Evolutionary conservation across 2,113 vertebrate genomes (phyloP).

Genomic region (Phyllostomus hastatus): DNA sequence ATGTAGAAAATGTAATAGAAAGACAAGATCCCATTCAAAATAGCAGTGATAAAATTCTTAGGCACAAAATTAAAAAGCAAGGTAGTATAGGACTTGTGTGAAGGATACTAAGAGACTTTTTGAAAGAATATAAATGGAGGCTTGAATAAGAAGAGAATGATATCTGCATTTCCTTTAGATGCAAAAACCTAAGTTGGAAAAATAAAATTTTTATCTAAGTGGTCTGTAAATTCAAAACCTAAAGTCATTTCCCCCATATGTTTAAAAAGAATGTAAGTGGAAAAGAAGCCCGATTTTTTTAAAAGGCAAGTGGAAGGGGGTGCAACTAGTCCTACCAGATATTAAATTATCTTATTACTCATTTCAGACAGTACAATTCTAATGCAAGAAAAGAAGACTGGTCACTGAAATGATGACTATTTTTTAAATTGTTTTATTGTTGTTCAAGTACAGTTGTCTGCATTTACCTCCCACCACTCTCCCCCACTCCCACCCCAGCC

Average conservation of each 20-base stretch:
- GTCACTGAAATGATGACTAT: background rate
- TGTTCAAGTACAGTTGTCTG: no score
- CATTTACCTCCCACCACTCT: no score
- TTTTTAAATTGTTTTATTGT: no score
- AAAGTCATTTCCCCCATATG: background rate
- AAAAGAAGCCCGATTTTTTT: background rate
- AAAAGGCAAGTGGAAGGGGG: background rate
- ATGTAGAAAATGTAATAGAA: background rate
- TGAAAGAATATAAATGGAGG: background rate
- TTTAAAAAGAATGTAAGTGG: background rate
- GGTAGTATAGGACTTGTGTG: background rate
- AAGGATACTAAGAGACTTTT: background rate
- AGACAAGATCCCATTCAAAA: background rate
- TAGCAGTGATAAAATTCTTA: background rate
- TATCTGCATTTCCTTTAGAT: background rate
- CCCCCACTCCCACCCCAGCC: no score
- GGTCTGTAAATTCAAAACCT: background rate
- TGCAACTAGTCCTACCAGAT: background rate
- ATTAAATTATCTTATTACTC: background rate
- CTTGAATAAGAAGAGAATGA: background rate
- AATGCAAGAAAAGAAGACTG: background rate
- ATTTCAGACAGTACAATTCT: background rate
- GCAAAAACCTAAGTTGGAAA: background rate
- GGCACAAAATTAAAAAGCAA: background rate
- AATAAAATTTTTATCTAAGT: background rate